A percentile compares a stretch with the other conserved stretches of the same genome.
phyloP scores from a whole-genome alignment of 2,113 vertebrate genomes.

The Pithys albifrons region DNA sequence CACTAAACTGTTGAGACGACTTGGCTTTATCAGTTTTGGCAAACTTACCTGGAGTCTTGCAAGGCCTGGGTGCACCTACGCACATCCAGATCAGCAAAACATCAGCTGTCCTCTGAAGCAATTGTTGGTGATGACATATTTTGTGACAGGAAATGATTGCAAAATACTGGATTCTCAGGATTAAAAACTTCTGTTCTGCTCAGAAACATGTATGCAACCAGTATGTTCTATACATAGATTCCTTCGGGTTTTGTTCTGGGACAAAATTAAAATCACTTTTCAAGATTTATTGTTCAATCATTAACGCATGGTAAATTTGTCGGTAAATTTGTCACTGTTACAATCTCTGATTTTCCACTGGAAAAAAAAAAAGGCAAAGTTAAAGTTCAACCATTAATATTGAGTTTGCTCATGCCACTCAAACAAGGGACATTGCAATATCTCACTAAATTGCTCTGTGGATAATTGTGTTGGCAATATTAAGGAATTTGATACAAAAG shows the following conservation, averaged over 20 bases:
- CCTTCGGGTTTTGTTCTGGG: background rate
- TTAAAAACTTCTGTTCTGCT: background rate
- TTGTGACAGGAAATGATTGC: conserved; percentile 58
- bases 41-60: background rate
- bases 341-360: conserved; percentile 34
- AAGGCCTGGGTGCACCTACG: background rate
- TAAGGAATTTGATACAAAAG: background rate
- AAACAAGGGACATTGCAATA: background rate
- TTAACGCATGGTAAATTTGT: background rate
- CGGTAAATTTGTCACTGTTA: conserved; percentile 10
- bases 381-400: conserved; percentile 41
- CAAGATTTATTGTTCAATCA: conserved; percentile 34
- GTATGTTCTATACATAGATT: background rate
- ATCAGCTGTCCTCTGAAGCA: conserved; percentile 41
- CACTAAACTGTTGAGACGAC: background rate
- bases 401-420: background rate
- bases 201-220: background rate
- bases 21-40: background rate
- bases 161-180: background rate
- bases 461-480: background rate
- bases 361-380: background rate
- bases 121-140: conserved; percentile 29
- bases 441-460: background rate
- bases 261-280: conserved; percentile 34
- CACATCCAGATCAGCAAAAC: background rate